These are phyloP conservation scores for Ciona savignyi DNA, from an alignment of 23 tunicate species.

Conservation along the genomic window DNA sequence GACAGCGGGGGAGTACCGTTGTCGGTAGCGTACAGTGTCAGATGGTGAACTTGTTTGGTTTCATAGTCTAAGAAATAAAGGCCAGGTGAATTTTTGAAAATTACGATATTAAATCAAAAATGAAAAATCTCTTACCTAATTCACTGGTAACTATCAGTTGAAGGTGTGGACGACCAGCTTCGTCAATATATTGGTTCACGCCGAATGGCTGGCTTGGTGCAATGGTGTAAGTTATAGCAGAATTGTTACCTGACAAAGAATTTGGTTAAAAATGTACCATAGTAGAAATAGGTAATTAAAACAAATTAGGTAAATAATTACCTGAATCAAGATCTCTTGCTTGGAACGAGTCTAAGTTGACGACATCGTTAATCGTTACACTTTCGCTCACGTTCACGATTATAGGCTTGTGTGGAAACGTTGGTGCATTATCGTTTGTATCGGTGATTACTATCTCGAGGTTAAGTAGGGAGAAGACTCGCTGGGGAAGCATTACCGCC, in stretches of 20 bases:
- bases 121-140: constrained; percentile 12
- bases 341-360: constrained; percentile 33
- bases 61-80: constrained; percentile 70
- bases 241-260: constrained; percentile 19
- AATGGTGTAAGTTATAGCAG: constrained; percentile 5
- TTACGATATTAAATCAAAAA: background rate
- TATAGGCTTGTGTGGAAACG: constrained; percentile 20
- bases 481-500: constrained; percentile 38
- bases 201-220: constrained; percentile 13
- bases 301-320: too few species aligned
- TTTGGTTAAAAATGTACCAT: too few species aligned
- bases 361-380: background rate
- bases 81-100: background rate
- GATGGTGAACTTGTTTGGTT: constrained; percentile 9
- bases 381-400: constrained; percentile 5
- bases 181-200: constrained; percentile 11
- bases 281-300: too few species aligned
- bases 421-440: constrained; percentile 46
- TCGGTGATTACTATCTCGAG: constrained; percentile 37
- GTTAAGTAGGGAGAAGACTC: constrained; percentile 22
- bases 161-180: constrained; percentile 23
- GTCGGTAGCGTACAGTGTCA: constrained; percentile 60
- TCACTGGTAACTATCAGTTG: constrained; percentile 5
- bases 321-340: constrained; percentile 50
- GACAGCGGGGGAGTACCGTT: constrained; percentile 29